Evolutionary conservation across 2,797 vertebrate genomes (phyloP).

Genomic region (Ibycter americanus): DNA sequence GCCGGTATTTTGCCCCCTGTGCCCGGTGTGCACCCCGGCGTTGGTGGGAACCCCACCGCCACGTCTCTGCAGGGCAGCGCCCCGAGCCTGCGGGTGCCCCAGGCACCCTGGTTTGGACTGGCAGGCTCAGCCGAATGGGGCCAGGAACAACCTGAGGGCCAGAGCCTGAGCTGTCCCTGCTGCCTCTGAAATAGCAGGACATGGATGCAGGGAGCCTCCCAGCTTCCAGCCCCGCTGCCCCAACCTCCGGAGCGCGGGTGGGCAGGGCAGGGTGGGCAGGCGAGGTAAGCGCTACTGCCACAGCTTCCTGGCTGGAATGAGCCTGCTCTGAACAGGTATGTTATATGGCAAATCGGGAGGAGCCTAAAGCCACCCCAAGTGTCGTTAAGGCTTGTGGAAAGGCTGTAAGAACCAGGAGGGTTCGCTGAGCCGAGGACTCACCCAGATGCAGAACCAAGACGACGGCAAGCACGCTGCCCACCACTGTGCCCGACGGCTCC

Average conservation of each 20-base stretch:
- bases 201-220: background rate
- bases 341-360: background rate
- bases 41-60: background rate
- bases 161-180: background rate
- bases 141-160: background rate
- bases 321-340: background rate
- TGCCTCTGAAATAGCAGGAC: background rate
- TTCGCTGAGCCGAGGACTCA: conserved; percentile 20
- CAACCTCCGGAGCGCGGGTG: background rate
- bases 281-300: background rate
- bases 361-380: background rate
- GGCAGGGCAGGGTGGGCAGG: background rate
- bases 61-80: background rate
- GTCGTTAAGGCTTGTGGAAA: background rate
- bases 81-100: background rate
- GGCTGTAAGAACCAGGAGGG: background rate
- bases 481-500: fast-evolving
- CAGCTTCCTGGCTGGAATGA: background rate
- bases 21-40: background rate
- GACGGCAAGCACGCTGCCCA: background rate
- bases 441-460: conserved; percentile 16
- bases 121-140: background rate
- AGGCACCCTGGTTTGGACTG: background rate
- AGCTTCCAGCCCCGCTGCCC: background rate
- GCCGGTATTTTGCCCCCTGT: background rate